Evolutionary conservation across 2,113 vertebrate genomes (phyloP), one percentile per base, ranked within the genome.

Genomic region (Cyanocitta stelleri): DNA sequence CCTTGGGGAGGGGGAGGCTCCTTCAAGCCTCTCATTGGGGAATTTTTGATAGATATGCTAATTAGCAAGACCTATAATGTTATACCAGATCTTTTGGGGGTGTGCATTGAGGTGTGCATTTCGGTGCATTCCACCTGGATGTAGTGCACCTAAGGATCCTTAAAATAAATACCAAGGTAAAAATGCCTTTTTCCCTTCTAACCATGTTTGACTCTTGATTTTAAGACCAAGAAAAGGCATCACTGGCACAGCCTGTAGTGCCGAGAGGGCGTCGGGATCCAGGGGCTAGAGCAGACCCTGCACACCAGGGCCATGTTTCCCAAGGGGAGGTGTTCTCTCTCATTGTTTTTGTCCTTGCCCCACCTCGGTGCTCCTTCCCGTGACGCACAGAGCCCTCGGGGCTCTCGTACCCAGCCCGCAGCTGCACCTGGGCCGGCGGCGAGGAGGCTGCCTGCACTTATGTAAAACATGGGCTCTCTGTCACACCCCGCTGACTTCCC

Each of bases 391-490:
- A 94, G 68, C 72, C 90, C 87, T 8, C 4, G 0, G 78, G 90
- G 72, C 87, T 86, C 75, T 90, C 0, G 12, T 24, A 12, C 13
- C 19, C 76, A 67, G 88, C 68, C 83, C 49, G 9, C 95, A 90
- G 96, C 93, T 72, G 90, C 96, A 97, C 95, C 93, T 96, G 95
- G 55, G 64, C 82, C 3, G 4, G 84, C 16, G 2, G 85, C 1
- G 16, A 43, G 78, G 75, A 93, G 35, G 44, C 68, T 80, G 87
- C 66, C 74, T 49, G 90, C 13, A 6, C 8, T 3, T 90, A 90
- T 94, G 96, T 95, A 87, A 90, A 96, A 35, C 86, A 92, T 0
- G 2, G 81, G 73, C 66, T 84, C 43, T 27, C 51, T 56, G 64
- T 92, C 93, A 96, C 92, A 76, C 95, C 3, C 76, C 15, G 1